These are phyloP conservation scores for Trinectes maculatus DNA, from an alignment of 2,113 vertebrate genomes.

Conservation along the genomic window DNA sequence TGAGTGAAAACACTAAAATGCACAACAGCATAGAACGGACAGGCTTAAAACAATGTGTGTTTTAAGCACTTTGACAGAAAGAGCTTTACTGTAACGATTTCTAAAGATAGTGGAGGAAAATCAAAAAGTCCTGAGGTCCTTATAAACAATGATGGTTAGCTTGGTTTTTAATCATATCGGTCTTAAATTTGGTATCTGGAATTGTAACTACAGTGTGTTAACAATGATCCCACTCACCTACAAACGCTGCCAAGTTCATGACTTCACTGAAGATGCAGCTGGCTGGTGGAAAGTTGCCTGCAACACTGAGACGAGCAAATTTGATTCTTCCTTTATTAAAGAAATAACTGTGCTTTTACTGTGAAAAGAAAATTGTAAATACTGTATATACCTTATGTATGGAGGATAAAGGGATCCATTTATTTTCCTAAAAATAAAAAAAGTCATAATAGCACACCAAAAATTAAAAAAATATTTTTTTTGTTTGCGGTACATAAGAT, in stretches of 20 bases:
- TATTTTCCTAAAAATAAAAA: slow-evolving; percentile 66
- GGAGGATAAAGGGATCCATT: slow-evolving; percentile 81
- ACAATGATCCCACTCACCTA: slow-evolving; percentile 75
- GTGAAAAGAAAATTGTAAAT: neutral
- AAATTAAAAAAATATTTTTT: neutral
- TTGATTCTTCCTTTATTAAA: neutral
- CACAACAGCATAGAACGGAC: too few species aligned
- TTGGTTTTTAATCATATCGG: too few species aligned
- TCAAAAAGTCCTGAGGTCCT: neutral
- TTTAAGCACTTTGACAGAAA: too few species aligned
- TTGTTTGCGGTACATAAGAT: neutral
- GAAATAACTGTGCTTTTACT: neutral
- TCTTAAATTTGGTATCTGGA: neutral
- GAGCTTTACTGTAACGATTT: too few species aligned
- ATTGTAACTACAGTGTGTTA: neutral
- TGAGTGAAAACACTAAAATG: too few species aligned
- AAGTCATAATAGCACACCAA: neutral
- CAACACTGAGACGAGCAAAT: slow-evolving; percentile 82
- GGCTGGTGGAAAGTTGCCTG: slow-evolving; percentile 89
- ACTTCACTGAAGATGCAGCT: slow-evolving; percentile 94
- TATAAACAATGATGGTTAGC: too few species aligned
- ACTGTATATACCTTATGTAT: slow-evolving; percentile 86
- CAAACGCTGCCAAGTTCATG: slow-evolving; percentile 92
- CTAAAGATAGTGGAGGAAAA: neutral
- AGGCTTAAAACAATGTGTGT: too few species aligned